Base-by-base conservation (phyloP, 2,888 invertebrate species). In the Eupeodes latifasciatus region DNA sequence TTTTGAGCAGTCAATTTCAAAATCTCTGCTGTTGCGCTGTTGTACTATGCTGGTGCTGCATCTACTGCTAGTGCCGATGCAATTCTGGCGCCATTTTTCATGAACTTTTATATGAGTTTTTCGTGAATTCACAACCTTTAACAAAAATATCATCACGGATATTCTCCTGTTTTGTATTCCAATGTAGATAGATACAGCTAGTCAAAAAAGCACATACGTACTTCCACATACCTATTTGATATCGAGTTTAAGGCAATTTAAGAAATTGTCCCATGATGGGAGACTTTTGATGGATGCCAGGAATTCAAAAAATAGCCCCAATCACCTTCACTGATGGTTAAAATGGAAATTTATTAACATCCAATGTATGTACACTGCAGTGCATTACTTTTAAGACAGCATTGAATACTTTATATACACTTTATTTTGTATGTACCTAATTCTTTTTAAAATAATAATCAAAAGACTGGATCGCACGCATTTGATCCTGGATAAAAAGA, bases 1-100 rank as follows among this genome's bases (percentile, higher is more conserved):
- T 88, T 88, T 88, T 88, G 62, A 84, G 53, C 81, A 88, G 81
- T 77, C 87, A 81, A 77, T 87, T 87, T 80, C 34, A 51, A 87
- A 84, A 81, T 88, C 72, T 88, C 49, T 83, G 51, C 51, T 67
- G 14, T 44, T 49, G 49, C 66, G 14, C 19, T 49, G 49, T 49
- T 34, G 2, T 14, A 27, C 27, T 27, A 27, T 27, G 27, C 27
- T 27, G 27, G 3, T 27, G 27, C 27, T 27, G 27, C 27, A 27
- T 27, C 27, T 27, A 27, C 27, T 27, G 2, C 27, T 27, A 27
- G 27, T 34, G 74, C 69, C 79, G 44, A 40, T 47, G 49, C 47
- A 5, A n/a, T 4, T n/a, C 12, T 55, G 40, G 64, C 79, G 55
- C 61, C 61, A 59, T 47, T 72, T 76, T 76, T 55, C 72, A 66